Evolutionary conservation across 2,888 invertebrate species (phyloP), one percentile per base, ranked within the genome.

Genomic region (Eledona agricola): DNA sequence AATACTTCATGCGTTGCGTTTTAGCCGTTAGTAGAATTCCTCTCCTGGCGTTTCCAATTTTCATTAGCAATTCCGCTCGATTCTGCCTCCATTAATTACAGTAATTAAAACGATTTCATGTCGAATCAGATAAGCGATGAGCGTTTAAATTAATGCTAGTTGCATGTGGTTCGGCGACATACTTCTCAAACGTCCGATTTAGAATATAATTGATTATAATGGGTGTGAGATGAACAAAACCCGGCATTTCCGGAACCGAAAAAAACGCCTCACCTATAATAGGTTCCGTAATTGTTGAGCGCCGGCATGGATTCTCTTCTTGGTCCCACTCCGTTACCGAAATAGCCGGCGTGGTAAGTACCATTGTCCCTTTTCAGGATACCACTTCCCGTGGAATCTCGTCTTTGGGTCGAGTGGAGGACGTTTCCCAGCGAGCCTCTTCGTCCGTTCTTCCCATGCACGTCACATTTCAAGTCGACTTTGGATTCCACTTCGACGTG

Each of bases 381-480:
- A 2, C 70, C 62, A 53, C 68, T 72, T 13, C 83, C 82, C 57
- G 81, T 67, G 3, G 86, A 84, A 50, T 84, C 83, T 26, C 84
- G 79, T 50, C 85, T 79, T 72, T 81, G 80, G 71, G 76, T 67
- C 2, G 66, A 53, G 43, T 71, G 69, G 9, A 67, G 42, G 17
- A 81, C 79, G 57, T 81, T 85, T 54, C 84, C 82, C 53, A 82
- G 71, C 40, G 82, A 83, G 5, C 83, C 83, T 9, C 84, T 79
- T 23, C 78, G 75, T 55, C 73, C 74, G 54, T 75, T 76, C 59
- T 77, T 64, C 66, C 87, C 87, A 72, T 89, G 89, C 19, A 89
- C 85, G 67, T 88, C 87, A 71, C 89, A 90, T 57, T 83, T 84
- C 57, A 80, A 79, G 72, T 85, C 85, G 34, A 82, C 78, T 65